Base-by-base conservation (phyloP, 2,888 invertebrate species). In the Nephrotoma flavescens region DNA sequence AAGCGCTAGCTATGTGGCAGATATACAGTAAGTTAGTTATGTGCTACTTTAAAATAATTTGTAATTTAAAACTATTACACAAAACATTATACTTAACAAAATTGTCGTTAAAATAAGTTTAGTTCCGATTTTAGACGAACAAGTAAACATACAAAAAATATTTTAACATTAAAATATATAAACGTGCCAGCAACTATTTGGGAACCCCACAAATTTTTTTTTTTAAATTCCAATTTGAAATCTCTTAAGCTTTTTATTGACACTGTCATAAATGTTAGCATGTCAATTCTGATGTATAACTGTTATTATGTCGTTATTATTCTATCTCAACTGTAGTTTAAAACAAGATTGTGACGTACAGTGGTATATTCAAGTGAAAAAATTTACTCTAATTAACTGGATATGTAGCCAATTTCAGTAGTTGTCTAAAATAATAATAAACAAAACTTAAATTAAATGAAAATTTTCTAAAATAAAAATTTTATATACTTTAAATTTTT, bases 401-500 rank as follows among this genome's bases (percentile, higher is more conserved):
- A 71, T 71, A 71, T 71, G 71, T 71, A 71, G 71, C 71, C 71
- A 71, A 71, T 71, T 15, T 19, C 31, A 31, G 11, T 71, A 52
- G 15, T 52, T 52, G 52, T 71, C 31, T 71, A 11, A 52, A n/a
- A 41, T 6, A 15, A 85, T 42, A 3, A 15, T 6, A 57, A 86
- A 15, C 41, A 86, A 86, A 87, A 6, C n/a, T 9, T 57, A 19
- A 2, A 31, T 31, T 31, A 31, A 31, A 31, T 31, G 31, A 31
- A 0, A 31, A 31, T 31, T 31, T 52, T 52, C 1, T 52, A 15
- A 52, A n/a, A 6, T 15, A 52, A 44, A n/a, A 4, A 1, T 44
- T 15, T 52, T 52, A 9, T 71, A 71, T 42, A 7, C 47, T 41
- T 41, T 86, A 47, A 6, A 86, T 83, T 41, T 84, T 92, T 86